Conservation (phyloP, 1,140 invertebrate genomes). For the Hyposmocoma kahamanoa region DNA sequence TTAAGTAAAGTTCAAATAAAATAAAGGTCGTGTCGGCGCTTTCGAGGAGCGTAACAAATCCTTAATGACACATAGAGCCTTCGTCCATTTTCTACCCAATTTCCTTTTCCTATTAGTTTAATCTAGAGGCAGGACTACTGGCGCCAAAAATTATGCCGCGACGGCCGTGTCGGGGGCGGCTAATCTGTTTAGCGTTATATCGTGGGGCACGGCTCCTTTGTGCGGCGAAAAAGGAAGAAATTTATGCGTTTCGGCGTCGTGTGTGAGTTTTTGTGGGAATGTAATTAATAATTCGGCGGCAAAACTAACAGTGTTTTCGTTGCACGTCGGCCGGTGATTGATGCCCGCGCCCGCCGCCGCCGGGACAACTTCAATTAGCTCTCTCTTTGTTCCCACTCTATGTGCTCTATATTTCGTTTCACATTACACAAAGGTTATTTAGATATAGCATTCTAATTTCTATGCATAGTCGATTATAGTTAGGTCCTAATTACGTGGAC, state of each 20-base stretch:
- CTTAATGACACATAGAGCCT: slow-evolving; percentile 68
- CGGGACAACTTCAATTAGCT: slow-evolving; percentile 41
- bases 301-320: slow-evolving; percentile 75
- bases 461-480: no score
- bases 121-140: slow-evolving; percentile 70
- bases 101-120: slow-evolving; percentile 74
- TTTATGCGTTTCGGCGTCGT: slow-evolving; percentile 69
- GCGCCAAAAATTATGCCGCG: slow-evolving; percentile 72
- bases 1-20: slow-evolving; percentile 65
- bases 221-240: slow-evolving; percentile 71
- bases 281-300: slow-evolving; percentile 75
- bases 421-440: no score
- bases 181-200: slow-evolving; percentile 70
- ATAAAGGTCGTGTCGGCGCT: slow-evolving; percentile 47
- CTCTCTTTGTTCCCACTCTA: slow-evolving; percentile 1
- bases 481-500: no score
- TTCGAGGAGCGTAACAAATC: slow-evolving; percentile 56
- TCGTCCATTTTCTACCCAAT: slow-evolving; percentile 70
- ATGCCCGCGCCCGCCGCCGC: slow-evolving; percentile 38
- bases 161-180: slow-evolving; percentile 56
- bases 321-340: slow-evolving; percentile 53
- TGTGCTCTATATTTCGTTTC: slow-evolving; percentile 1
- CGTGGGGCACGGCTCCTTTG: slow-evolving; percentile 61
- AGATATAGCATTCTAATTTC: no score
- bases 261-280: slow-evolving; percentile 69